phyloP scores from a whole-genome alignment of 2,797 vertebrate genomes.

The Pitangus sulphuratus region DNA sequence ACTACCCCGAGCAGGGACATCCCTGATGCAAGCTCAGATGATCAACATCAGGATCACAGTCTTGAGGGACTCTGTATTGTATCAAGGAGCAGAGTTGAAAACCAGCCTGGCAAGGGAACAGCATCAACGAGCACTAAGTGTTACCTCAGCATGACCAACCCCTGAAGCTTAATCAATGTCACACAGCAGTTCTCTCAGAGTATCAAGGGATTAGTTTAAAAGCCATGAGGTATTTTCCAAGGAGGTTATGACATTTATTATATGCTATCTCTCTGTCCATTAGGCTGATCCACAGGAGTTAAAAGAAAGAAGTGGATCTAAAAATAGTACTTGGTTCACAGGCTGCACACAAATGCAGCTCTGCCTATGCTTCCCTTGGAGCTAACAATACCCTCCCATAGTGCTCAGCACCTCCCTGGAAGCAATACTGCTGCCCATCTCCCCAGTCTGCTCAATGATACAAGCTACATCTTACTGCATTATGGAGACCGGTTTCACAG shows the following conservation, averaged over 20 bases:
- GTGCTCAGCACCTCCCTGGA: neutral
- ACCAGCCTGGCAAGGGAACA: neutral
- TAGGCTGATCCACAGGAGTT: neutral
- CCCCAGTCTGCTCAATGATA: neutral
- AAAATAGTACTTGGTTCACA: neutral
- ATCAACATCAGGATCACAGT: neutral
- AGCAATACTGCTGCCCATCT: neutral
- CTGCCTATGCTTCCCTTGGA: neutral
- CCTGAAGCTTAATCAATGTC: neutral
- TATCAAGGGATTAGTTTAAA: constrained; percentile 40
- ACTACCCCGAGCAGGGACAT: neutral
- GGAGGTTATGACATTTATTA: constrained; percentile 20
- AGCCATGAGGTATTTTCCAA: constrained; percentile 9
- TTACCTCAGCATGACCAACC: neutral
- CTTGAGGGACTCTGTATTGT: neutral
- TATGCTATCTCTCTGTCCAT: neutral
- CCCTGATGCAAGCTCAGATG: neutral
- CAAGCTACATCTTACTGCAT: rapidly evolving
- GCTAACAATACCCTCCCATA: neutral
- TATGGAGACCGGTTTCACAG: neutral
- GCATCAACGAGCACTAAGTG: neutral
- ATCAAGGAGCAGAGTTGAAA: neutral
- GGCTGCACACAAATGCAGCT: neutral
- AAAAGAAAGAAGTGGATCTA: neutral
- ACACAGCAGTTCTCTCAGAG: neutral